These are phyloP conservation scores for Sarcophaga carnaria DNA, from an alignment of 2,888 invertebrate species.

Conservation along the genomic window DNA sequence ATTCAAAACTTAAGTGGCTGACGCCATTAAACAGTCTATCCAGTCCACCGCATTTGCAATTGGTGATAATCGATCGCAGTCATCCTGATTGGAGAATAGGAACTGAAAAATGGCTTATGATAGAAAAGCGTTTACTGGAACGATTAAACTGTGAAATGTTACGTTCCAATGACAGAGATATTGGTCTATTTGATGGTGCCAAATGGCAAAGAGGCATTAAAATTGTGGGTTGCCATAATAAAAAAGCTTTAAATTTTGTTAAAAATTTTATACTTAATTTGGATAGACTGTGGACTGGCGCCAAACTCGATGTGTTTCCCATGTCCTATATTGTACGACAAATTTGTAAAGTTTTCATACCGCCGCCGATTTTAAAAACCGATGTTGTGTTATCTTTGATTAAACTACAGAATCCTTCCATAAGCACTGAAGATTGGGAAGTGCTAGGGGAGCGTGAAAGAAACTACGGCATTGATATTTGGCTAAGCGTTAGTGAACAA, in stretches of 20 bases:
- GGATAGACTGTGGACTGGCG: slow-evolving; percentile 36
- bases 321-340: slow-evolving; percentile 17
- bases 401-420: slow-evolving; percentile 39
- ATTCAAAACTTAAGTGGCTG: slow-evolving; percentile 51
- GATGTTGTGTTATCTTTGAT: slow-evolving; percentile 32
- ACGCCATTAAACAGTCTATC: slow-evolving; percentile 32
- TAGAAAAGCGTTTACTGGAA: slow-evolving; percentile 54
- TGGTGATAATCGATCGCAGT: slow-evolving; percentile 51
- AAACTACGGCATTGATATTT: slow-evolving; percentile 28
- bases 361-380: slow-evolving; percentile 37
- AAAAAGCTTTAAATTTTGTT: slow-evolving; percentile 47
- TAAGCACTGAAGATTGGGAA: slow-evolving; percentile 39
- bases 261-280: slow-evolving; percentile 35
- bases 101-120: slow-evolving; percentile 48
- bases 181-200: slow-evolving; percentile 55
- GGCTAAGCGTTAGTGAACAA: slow-evolving; percentile 42
- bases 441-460: slow-evolving; percentile 20
- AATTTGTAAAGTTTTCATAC: slow-evolving; percentile 38
- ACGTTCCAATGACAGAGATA: slow-evolving; percentile 21
- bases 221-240: slow-evolving; percentile 48
- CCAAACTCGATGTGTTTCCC: slow-evolving; percentile 45
- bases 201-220: slow-evolving; percentile 51
- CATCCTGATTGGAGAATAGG: slow-evolving; percentile 40
- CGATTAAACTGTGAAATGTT: slow-evolving; percentile 44
- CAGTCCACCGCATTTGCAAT: slow-evolving; percentile 45